Evolutionary conservation across 2,888 invertebrate genomes (phyloP).

Genomic region (Nomada ruficornis): DNA sequence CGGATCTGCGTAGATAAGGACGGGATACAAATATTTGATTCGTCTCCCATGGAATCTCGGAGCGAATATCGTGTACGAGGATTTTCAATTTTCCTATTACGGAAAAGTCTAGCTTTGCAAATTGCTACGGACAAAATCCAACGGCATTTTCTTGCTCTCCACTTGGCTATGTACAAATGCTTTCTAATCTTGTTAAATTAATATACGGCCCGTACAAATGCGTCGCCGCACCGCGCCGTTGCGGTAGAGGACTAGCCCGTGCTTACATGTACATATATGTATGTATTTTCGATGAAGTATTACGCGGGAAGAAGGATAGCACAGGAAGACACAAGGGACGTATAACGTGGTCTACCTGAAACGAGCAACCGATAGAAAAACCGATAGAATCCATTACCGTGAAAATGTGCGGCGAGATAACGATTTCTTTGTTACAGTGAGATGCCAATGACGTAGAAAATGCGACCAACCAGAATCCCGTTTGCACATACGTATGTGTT

Average conservation of each 20-base stretch:
- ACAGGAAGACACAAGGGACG: background rate
- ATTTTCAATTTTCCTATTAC: background rate
- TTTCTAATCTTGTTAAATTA: constrained; percentile 51
- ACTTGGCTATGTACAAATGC: constrained; percentile 3
- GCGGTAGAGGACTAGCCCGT: background rate
- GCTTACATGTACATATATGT: background rate
- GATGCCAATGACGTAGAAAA: constrained; percentile 46
- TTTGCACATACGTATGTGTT: constrained; percentile 30
- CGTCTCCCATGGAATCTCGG: background rate
- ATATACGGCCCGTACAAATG: constrained; percentile 19
- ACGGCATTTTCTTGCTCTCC: constrained; percentile 1
- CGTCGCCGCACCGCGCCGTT: background rate
- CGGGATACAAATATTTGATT: background rate
- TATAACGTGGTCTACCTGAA: background rate
- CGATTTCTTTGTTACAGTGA: constrained; percentile 29
- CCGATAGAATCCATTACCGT: constrained; percentile 27
- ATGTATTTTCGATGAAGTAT: constrained; percentile 12
- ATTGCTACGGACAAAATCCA: background rate
- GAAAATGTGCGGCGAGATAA: constrained; percentile 29
- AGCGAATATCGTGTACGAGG: background rate
- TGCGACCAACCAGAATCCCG: constrained; percentile 15
- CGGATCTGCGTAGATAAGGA: no score
- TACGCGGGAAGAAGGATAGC: constrained; percentile 42
- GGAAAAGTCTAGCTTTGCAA: no score
- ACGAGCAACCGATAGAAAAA: constrained; percentile 27